Evolutionary conservation across 1,140 invertebrate genomes (phyloP), one percentile per base, ranked within the genome.

Genomic region (Drosophila pectinifera): DNA sequence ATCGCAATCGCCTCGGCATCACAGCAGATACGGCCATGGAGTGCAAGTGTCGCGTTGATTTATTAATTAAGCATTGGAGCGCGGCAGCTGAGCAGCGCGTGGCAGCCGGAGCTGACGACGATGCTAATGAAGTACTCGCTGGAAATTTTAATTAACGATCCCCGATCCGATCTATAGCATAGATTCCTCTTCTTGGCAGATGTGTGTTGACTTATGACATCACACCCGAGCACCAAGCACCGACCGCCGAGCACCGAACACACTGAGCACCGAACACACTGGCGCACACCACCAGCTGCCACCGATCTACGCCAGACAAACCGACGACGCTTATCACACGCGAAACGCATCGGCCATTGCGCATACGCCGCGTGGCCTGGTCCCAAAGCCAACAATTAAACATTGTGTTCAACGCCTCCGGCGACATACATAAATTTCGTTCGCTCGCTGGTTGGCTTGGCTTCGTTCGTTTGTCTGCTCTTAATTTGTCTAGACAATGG

Each of bases 1-100:
- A 49, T 16, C 61, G 11, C 11, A 20, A 61, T 64, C 61, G 61
- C 39, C 36, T 53, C 61, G 74, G 53, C 39, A 55, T 51, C 16
- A 57, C 16, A 72, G 65, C 51, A 78, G 82, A 54, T 73, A 69
- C 70, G 80, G 79, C 70, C 76, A 76, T 73, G 73, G 86, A 90
- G 84, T 90, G 81, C 85, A 91, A 90, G 85, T 91, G 90, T 90
- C 90, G 81, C 90, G 90, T 91, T 91, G 90, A 91, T 91, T 91
- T 91, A 91, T 91, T 91, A 91, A 91, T 91, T 91, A 91, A 91
- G 85, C 79, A 89, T 84, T 77, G 78, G 89, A 78, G 89, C 80
- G 73, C 59, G 73, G 53, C 72, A 55, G 73, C 62, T 59, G 63
- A 75, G 61, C 70, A 82, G 68, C 82, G 82, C 82, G 82, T 86